A percentile compares a stretch with the other conserved stretches of the same genome.
These are phyloP conservation scores for Sebastolobus altivelis DNA, from an alignment of 2,797 vertebrate genomes.

Conservation along the genomic window DNA sequence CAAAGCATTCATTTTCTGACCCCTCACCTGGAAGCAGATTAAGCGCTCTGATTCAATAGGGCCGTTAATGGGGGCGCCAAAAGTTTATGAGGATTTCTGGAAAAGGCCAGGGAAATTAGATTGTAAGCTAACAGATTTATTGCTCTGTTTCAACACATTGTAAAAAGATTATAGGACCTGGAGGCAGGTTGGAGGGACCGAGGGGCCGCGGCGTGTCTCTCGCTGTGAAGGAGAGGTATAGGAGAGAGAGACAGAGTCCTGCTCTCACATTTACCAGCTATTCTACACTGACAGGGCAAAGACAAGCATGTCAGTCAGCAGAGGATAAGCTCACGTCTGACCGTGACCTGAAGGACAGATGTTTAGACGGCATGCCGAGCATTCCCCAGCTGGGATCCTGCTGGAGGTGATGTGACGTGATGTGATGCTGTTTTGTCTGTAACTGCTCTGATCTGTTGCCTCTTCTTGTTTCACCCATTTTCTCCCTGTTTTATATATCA, in stretches of 20 bases:
- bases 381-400: conserved; percentile 10
- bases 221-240: conserved; percentile 64
- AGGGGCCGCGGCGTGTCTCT: conserved; percentile 60
- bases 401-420: conserved; percentile 58
- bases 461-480: background rate
- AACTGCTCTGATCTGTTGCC: background rate
- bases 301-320: conserved; percentile 78
- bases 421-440: conserved; percentile 39
- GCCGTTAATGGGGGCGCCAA: conserved; percentile 94
- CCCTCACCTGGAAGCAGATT: conserved; percentile 98
- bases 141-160: conserved; percentile 99
- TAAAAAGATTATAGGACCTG: conserved; percentile 95
- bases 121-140: conserved; percentile 99
- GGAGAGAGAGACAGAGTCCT: conserved; percentile 54
- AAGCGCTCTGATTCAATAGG: conserved; percentile 97
- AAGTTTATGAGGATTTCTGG: conserved; percentile 99
- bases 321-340: conserved; percentile 57
- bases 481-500: conserved; percentile 12
- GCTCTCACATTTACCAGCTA: conserved; percentile 72
- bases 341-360: conserved; percentile 65
- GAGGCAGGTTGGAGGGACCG: conserved; percentile 80
- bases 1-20: conserved; percentile 99
- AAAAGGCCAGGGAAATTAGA: conserved; percentile 99
- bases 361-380: conserved; percentile 63
- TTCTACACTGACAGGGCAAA: conserved; percentile 79